Evolutionary conservation across 2,888 invertebrate genomes (phyloP).

Genomic region (Pyrrhia umbra): DNA sequence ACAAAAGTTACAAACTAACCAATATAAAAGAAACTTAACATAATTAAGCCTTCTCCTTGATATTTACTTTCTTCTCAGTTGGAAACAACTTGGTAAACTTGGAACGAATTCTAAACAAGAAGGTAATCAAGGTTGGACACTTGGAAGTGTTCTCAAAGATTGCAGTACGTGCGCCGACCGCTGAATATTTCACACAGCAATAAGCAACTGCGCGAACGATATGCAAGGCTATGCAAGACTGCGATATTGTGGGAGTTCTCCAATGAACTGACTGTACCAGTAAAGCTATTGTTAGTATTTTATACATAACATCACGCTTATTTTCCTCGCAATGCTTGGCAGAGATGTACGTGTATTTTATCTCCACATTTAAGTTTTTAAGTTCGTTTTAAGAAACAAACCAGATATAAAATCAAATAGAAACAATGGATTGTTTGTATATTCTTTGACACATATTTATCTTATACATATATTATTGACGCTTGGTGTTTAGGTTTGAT

Average conservation of each 20-base stretch:
- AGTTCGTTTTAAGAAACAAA: too few relatives aligned
- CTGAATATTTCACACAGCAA: slow-evolving; percentile 45
- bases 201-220: slow-evolving; percentile 13
- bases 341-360: too few relatives aligned
- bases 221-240: not conserved
- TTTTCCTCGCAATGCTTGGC: too few relatives aligned
- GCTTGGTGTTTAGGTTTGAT: too few relatives aligned
- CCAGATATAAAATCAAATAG: too few relatives aligned
- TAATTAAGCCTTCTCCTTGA: not conserved
- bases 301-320: too few relatives aligned
- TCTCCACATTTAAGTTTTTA: too few relatives aligned
- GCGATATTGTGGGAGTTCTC: slow-evolving; percentile 7
- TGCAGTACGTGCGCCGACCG: slow-evolving; percentile 24
- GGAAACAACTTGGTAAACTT: slow-evolving; percentile 35
- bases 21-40: not conserved
- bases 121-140: slow-evolving; percentile 38
- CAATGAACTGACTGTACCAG: not conserved
- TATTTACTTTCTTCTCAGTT: slow-evolving; percentile 15
- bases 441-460: too few relatives aligned
- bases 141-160: slow-evolving; percentile 38
- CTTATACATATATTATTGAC: too few relatives aligned
- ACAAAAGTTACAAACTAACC: not conserved
- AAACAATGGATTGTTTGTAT: too few relatives aligned
- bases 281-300: not conserved
- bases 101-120: slow-evolving; percentile 43